phyloP scores from a whole-genome alignment of 2,888 invertebrate genomes.

The Xestia sexstrigata region DNA sequence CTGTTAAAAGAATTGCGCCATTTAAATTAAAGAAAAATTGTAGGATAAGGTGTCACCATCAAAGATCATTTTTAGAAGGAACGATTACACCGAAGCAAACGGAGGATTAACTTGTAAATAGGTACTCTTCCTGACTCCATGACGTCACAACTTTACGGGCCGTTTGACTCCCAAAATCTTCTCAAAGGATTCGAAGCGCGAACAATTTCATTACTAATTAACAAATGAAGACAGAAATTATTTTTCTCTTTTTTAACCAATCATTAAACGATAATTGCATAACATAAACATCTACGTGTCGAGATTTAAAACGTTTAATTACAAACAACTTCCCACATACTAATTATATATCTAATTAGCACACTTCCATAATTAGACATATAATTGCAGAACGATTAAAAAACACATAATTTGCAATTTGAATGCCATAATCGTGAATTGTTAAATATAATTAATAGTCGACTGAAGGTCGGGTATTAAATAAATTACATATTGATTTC shows the following conservation, averaged over 20 bases:
- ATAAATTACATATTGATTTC: conserved; percentile 82
- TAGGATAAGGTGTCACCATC: background rate
- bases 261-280: conserved; percentile 60
- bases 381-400: conserved; percentile 77
- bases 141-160: conserved; percentile 26
- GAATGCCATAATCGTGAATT: conserved; percentile 83
- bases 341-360: conserved; percentile 77
- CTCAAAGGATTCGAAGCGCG: conserved; percentile 24
- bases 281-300: conserved; percentile 49
- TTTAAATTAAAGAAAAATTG: background rate
- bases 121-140: conserved; percentile 17
- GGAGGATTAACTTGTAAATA: conserved; percentile 36
- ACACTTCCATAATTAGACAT: conserved; percentile 73
- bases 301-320: conserved; percentile 64
- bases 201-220: conserved; percentile 45
- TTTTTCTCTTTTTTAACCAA: conserved; percentile 43
- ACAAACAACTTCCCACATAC: conserved; percentile 68
- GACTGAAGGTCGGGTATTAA: conserved; percentile 76
- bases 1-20: too few species aligned
- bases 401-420: conserved; percentile 79
- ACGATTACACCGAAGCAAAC: conserved; percentile 11
- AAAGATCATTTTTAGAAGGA: background rate
- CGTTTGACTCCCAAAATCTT: conserved; percentile 18
- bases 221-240: conserved; percentile 32
- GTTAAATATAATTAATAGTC: conserved; percentile 79